Base-by-base conservation (phyloP, 2,113 vertebrate species). In the Mus spicilegus region DNA sequence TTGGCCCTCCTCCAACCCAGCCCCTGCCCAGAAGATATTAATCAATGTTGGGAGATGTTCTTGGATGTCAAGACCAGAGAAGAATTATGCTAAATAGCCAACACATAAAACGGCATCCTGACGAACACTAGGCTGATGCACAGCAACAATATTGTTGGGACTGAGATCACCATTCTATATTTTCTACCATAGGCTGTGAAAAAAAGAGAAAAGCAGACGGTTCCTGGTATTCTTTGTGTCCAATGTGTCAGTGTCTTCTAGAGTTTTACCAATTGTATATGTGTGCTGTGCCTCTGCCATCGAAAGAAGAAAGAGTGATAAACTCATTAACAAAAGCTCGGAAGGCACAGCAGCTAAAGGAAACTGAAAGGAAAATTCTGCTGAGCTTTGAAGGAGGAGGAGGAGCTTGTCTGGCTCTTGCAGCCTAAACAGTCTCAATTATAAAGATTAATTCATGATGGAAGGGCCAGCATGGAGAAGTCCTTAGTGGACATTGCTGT, bases 401-500 rank as follows among this genome's bases (percentile, higher is more conserved):
- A 42, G 4, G 51, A 63, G 4, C 49, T 92, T 89, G 14, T 67
- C 12, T 89, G 51, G 5, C 7, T 86, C 8, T 96, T 93, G 9
- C 17, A 89, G 8, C 54, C 30, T 7, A 80, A 86, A 86, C 39
- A 61, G 69, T 80, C 4, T 61, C 5, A 95, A 49, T 8, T 30
- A 69, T 88, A 46, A 95, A 87, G 77, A 69, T 93, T 96, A 87
- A 81, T 81, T 94, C 33, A 26, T 90, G 54, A 51, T 11, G 84
- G 24, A 87, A 20, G 54, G 30, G 87, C 5, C 67, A n/a, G 8
- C 28, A 90, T 77, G 49, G 72, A 93, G 46, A 22, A 54, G 19
- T 4, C 24, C 46, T 90, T 70, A 87, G 7, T 81, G 58, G 36
- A 80, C 33, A 1, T 90, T 19, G 75, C 10, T 54, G 75, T 36